Evolutionary conservation across 2,888 invertebrate genomes (phyloP).

Genomic region (Melanostoma mellinum): DNA sequence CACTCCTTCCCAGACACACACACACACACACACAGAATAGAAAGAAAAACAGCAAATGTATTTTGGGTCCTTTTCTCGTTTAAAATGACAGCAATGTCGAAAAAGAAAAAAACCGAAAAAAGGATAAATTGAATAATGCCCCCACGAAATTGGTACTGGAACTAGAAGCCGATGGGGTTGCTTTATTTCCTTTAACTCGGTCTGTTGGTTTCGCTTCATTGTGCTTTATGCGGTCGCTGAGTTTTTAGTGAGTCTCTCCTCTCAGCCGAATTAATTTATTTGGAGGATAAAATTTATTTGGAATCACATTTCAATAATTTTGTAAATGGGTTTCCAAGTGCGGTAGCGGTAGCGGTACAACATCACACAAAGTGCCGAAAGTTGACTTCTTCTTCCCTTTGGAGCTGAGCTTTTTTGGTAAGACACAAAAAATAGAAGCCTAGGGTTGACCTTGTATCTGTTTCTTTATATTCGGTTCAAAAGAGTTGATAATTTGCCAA

Average conservation of each 20-base stretch:
- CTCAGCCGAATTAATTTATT: slow-evolving; percentile 54
- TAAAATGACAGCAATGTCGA: too few species aligned
- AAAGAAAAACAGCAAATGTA: slow-evolving; percentile 18
- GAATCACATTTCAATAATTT: slow-evolving; percentile 69
- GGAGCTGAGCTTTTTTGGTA: not conserved
- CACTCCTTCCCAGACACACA: not conserved
- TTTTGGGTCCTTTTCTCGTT: slow-evolving; percentile 15
- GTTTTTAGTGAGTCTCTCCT: not conserved
- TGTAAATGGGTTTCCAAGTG: slow-evolving; percentile 55
- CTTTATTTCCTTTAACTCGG: slow-evolving; percentile 40
- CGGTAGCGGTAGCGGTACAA: not conserved
- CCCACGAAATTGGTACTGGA: slow-evolving; percentile 22
- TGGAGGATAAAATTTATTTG: slow-evolving; percentile 33
- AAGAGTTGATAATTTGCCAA: slow-evolving; percentile 60
- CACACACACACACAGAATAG: not conserved
- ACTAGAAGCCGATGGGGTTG: slow-evolving; percentile 32
- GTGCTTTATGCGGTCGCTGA: slow-evolving; percentile 45
- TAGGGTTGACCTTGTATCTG: not conserved
- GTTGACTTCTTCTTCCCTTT: slow-evolving; percentile 11
- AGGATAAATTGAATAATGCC: slow-evolving; percentile 60
- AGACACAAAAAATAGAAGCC: slow-evolving; percentile 10
- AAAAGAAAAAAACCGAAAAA: slow-evolving; percentile 6
- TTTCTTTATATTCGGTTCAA: slow-evolving; percentile 4
- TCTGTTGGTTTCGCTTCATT: slow-evolving; percentile 49
- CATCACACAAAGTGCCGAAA: slow-evolving; percentile 9